A percentile compares a stretch with the other conserved stretches of the same genome.
Conservation (phyloP, 2,888 invertebrate species). For the Euphydryas editha region DNA sequence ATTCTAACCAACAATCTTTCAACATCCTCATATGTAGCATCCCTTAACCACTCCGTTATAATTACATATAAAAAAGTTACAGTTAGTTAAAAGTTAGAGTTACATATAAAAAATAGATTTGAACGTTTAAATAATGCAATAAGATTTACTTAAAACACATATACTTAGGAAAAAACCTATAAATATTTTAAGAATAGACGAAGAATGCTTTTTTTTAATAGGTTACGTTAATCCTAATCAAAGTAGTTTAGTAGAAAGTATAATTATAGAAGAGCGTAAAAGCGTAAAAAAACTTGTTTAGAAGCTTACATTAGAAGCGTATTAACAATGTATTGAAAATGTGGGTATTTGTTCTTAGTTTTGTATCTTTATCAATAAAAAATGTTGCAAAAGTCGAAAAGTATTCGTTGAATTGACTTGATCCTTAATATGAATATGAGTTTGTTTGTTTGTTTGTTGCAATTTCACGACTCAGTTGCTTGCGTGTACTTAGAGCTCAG, state of each 20-base stretch:
- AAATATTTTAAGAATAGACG: neutral
- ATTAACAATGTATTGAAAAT: neutral
- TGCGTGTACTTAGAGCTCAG: too few relatives aligned
- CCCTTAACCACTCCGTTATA: too few relatives aligned
- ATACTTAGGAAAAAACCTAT: neutral
- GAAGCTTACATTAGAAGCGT: neutral
- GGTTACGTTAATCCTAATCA: neutral
- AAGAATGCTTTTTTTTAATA: neutral
- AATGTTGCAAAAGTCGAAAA: neutral
- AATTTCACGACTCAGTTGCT: too few relatives aligned
- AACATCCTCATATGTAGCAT: too few relatives aligned
- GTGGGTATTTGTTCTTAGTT: neutral
- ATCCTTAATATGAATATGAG: too few relatives aligned
- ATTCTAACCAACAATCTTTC: too few relatives aligned
- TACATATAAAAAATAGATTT: too few relatives aligned
- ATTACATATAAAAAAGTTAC: too few relatives aligned
- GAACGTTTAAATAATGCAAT: too few relatives aligned
- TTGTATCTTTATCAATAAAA: neutral
- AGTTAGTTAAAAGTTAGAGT: too few relatives aligned
- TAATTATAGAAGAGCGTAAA: conserved; percentile 1
- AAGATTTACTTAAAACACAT: neutral
- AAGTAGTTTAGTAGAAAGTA: neutral
- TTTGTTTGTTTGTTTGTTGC: too few relatives aligned
- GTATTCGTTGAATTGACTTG: too few relatives aligned
- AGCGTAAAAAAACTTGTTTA: neutral